Percentiles rank a stretch among this genome's conserved stretches.
phyloP scores from a whole-genome alignment of 1,140 invertebrate species.

The Sinella curviseta region DNA sequence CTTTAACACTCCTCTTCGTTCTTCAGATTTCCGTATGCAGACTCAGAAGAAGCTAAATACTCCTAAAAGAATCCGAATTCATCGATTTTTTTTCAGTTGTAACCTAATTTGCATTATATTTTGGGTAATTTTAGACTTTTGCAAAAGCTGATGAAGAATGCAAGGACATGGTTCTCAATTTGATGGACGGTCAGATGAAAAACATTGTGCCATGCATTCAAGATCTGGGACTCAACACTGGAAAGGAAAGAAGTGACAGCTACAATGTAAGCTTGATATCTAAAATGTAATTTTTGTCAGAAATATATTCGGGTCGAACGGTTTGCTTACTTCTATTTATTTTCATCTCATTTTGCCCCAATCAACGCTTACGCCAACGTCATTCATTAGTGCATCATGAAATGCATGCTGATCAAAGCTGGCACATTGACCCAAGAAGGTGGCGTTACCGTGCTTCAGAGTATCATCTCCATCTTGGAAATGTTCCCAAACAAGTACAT shows the following conservation, averaged over 20 bases:
- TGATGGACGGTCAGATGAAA: conserved; percentile 1
- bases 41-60: too few relatives aligned
- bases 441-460: neutral
- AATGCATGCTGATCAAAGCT: conserved; percentile 9
- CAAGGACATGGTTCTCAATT: neutral
- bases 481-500: conserved; percentile 8
- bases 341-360: neutral
- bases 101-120: too few relatives aligned
- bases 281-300: neutral
- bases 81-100: too few relatives aligned
- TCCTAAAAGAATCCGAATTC: too few relatives aligned
- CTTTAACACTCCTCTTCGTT: neutral
- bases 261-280: neutral
- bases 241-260: conserved; percentile 19
- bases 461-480: neutral
- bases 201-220: conserved; percentile 8
- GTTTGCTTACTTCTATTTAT: too few relatives aligned
- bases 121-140: neutral
- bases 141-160: neutral
- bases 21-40: neutral
- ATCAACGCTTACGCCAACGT: too few relatives aligned
- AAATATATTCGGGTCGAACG: too few relatives aligned
- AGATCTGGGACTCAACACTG: neutral
- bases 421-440: neutral
- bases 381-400: neutral